phyloP scores from a whole-genome alignment of 2,113 vertebrate genomes.

The Nymphicus hollandicus region DNA sequence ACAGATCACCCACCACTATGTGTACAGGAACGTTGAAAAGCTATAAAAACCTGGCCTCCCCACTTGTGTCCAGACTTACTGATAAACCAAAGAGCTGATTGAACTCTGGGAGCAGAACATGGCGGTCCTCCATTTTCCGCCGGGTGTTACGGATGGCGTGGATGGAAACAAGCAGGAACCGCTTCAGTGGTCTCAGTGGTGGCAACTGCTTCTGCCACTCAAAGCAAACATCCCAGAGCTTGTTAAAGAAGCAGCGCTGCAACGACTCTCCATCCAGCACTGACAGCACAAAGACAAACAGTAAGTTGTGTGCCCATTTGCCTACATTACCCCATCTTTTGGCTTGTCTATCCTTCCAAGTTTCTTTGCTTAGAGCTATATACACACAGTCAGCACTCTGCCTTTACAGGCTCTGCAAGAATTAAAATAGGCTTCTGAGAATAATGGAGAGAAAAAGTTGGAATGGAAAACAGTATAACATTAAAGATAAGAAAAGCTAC shows the following conservation, averaged over 20 bases:
- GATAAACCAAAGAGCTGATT: constrained; percentile 86
- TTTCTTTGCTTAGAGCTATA: neutral
- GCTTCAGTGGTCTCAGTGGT: neutral
- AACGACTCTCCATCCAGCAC: constrained; percentile 80
- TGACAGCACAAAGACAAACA: constrained; percentile 6
- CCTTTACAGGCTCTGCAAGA: neutral
- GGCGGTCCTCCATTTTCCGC: constrained; percentile 95
- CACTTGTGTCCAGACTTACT: constrained; percentile 51
- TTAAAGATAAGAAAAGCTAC: neutral
- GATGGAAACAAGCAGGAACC: constrained; percentile 73
- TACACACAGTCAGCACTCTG: neutral
- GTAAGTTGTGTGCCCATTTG: neutral
- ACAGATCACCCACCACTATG: neutral
- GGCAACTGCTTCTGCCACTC: constrained; percentile 75
- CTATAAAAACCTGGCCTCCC: neutral
- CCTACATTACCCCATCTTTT: neutral
- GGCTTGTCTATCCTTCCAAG: neutral
- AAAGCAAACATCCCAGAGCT: constrained; percentile 74
- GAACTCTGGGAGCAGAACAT: constrained; percentile 82
- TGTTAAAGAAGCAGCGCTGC: constrained; percentile 81
- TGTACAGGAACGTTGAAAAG: neutral
- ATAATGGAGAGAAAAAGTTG: neutral
- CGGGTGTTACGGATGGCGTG: constrained; percentile 90
- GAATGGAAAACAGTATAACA: neutral
- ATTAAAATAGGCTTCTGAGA: neutral